These are phyloP conservation scores for Symphodus melops DNA, from an alignment of 2,113 vertebrate genomes.

Conservation along the genomic window DNA sequence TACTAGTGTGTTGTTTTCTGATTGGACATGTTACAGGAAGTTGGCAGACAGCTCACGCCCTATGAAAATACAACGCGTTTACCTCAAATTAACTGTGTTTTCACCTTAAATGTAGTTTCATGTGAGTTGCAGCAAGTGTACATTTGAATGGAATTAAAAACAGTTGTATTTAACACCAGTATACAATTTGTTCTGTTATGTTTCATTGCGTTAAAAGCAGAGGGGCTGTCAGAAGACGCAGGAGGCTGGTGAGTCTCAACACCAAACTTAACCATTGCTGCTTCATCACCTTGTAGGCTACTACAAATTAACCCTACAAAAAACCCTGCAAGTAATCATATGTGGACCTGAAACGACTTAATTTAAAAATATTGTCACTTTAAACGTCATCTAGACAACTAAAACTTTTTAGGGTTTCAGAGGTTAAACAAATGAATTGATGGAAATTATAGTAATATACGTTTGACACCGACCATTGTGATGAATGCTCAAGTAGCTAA, in stretches of 20 bases:
- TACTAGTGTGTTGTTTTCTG: conserved; percentile 39
- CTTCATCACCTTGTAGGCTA: too few relatives aligned
- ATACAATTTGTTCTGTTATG: not conserved
- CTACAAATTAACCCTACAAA: too few relatives aligned
- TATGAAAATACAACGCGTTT: rapidly evolving
- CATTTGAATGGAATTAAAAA: conserved; percentile 30
- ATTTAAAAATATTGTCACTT: too few relatives aligned
- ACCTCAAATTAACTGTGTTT: not conserved
- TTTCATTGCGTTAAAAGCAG: not conserved
- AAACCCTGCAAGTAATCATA: too few relatives aligned
- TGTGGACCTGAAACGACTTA: too few relatives aligned
- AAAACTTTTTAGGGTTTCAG: too few relatives aligned
- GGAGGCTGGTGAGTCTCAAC: conserved; percentile 66
- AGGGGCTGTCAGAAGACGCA: conserved; percentile 8
- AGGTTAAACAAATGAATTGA: too few relatives aligned
- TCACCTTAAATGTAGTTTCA: rapidly evolving
- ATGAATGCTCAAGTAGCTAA: too few relatives aligned
- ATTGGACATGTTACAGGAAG: conserved; percentile 61
- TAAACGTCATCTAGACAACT: too few relatives aligned
- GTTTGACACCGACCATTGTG: too few relatives aligned
- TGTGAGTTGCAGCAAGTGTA: rapidly evolving
- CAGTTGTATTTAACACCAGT: rapidly evolving
- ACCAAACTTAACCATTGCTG: not conserved
- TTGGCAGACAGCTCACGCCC: rapidly evolving
- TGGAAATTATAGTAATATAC: too few relatives aligned